Evolutionary conservation across 2,113 vertebrate species (phyloP), one percentile per base, ranked within the genome.

Genomic region (Montifringilla adamsi): DNA sequence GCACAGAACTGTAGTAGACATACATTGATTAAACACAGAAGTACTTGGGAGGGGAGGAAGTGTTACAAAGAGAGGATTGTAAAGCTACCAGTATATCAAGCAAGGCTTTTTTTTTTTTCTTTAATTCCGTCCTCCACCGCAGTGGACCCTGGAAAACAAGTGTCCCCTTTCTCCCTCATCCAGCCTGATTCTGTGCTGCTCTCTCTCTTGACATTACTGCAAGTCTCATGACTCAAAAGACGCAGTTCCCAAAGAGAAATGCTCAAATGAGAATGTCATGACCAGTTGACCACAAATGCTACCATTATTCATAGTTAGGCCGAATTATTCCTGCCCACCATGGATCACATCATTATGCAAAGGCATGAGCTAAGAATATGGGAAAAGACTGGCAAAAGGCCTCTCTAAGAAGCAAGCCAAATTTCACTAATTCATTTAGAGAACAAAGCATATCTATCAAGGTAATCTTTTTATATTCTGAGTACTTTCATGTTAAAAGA

Each of bases 241-340:
- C 0, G 0, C 73, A 84, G 52, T 41, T 93, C 93, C 85, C 86
- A 75, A 86, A 89, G 58, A 92, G 52, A 96, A 96, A 97, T 79
- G 73, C 69, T 92, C 84, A 44, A 79, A 47, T 62, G 88, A 89
- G 90, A 94, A 96, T 89, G 93, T 93, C 95, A 94, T 80, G 76
- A 96, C 84, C 69, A 84, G 79, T 26, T 94, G 80, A 94, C 95
- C 93, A 95, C 91, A 94, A 96, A 96, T 78, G 84, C 73, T 96
- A 67, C 77, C 80, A 94, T 94, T 96, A 96, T 93, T 97, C 84
- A 86, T 96, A 75, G 1, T 68, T 81, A 58, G 69, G 76, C 66
- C 75, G 73, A 83, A 81, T 75, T 92, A 90, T 66, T 84, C 69
- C 93, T 96, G 79, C 92, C 90, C 90, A 94, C 83, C 73, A 84